Evolutionary conservation across 1,140 invertebrate species (phyloP).

Genomic region (Lasioglossum albipes): DNA sequence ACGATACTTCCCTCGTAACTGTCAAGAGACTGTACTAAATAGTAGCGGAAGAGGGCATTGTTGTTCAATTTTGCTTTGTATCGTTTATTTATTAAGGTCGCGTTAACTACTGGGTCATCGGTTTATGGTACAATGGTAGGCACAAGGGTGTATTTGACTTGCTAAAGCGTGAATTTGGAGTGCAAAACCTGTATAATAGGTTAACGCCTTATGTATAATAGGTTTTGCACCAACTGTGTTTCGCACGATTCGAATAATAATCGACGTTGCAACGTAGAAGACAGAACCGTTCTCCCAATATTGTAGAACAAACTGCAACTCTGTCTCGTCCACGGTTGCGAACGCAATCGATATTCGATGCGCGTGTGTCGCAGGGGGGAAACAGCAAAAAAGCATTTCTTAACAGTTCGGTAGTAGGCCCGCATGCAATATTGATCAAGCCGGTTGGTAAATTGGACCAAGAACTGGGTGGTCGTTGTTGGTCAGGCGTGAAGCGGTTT

Average conservation of each 20-base stretch:
- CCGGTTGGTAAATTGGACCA: conserved; percentile 55
- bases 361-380: background rate
- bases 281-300: background rate
- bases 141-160: too few relatives aligned
- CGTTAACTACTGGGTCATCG: too few relatives aligned
- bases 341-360: background rate
- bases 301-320: background rate
- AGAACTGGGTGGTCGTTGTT: conserved; percentile 37
- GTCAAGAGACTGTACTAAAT: background rate
- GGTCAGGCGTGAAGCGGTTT: conserved; percentile 30
- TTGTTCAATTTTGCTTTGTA: too few relatives aligned
- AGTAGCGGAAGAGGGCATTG: too few relatives aligned
- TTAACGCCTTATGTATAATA: too few relatives aligned
- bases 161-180: too few relatives aligned
- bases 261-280: background rate
- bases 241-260: too few relatives aligned
- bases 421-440: conserved; percentile 66
- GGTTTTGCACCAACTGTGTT: too few relatives aligned
- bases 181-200: too few relatives aligned
- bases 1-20: too few relatives aligned
- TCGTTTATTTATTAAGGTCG: too few relatives aligned
- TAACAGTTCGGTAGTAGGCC: background rate
- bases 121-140: too few relatives aligned
- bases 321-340: background rate
- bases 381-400: background rate